Evolutionary conservation across 2,113 vertebrate genomes (phyloP), one percentile per base, ranked within the genome.

Genomic region (Aythya baeri): DNA sequence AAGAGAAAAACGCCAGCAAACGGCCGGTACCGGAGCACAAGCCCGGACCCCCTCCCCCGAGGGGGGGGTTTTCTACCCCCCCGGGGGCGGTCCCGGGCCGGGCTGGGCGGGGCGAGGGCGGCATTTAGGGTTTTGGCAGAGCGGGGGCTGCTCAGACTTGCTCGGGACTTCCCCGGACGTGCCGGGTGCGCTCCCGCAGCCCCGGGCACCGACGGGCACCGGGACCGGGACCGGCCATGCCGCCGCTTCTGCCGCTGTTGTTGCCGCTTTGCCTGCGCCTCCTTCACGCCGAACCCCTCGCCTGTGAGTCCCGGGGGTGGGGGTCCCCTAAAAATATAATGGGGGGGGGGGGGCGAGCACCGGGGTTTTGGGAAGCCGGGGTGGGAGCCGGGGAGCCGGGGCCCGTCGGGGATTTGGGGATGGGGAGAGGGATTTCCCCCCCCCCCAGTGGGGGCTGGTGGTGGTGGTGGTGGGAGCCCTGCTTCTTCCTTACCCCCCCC

Each of bases 81-180:
- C 91, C 85, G 91, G 91, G 54, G 91, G 85, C 79, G 91, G 85
- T 41, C 44, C 82, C 63, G 82, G 44, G 89, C 34, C 74, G 34
- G 58, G 88, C 81, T 58, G 83, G 98, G 98, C 98, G 98, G 98
- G 98, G 98, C 98, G 92, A 98, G 97, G 93, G 81, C 91, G 94
- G 94, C 86, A 96, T 97, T 94, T 96, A 98, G 98, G 98, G 98
- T 98, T 98, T 99, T 98, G 98, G 98, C 98, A 98, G 59, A 97
- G 98, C 98, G 98, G 98, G 88, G 86, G 98, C 98, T 97, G 98
- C 98, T 98, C 98, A 98, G 98, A 98, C 98, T 98, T 97, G 98
- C 98, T 98, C 94, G 96, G 97, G 97, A 96, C 95, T 96, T 96
- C 95, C 96, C 97, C 92, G 88, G 89, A 96, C 98, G 95, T 95